These are phyloP conservation scores for Nerophis ophidion DNA, from an alignment of 2,113 vertebrate genomes.

Conservation along the genomic window DNA sequence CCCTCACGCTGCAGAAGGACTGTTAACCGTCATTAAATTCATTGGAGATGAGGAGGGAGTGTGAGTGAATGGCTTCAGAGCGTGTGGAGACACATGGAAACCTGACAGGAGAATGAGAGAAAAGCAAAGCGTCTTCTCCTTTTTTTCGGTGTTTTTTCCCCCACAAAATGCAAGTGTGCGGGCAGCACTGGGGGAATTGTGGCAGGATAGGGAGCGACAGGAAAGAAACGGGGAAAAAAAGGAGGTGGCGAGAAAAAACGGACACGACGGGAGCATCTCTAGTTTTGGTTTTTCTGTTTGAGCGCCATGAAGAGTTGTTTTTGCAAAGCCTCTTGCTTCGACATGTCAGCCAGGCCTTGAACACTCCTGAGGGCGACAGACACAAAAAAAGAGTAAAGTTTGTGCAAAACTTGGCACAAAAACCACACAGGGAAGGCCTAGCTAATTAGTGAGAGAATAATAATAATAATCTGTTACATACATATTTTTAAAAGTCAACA, in stretches of 20 bases:
- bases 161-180: constrained; percentile 59
- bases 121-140: constrained; percentile 66
- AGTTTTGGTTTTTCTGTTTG: constrained; percentile 94
- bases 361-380: constrained; percentile 78
- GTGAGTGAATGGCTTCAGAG: constrained; percentile 53
- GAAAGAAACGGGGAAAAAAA: constrained; percentile 16
- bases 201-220: constrained; percentile 42
- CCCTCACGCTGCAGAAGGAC: constrained; percentile 51
- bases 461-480: too few species aligned
- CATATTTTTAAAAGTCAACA: too few species aligned
- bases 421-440: not conserved
- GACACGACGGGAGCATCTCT: constrained; percentile 56
- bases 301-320: constrained; percentile 90
- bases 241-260: constrained; percentile 15
- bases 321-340: constrained; percentile 93
- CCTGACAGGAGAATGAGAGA: constrained; percentile 27
- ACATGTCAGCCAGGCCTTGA: constrained; percentile 90
- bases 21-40: constrained; percentile 57
- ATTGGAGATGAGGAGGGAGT: constrained; percentile 33
- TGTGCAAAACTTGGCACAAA: not conserved
- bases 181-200: constrained; percentile 56
- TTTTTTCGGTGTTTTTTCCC: constrained; percentile 29
- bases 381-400: constrained; percentile 25
- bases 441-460: too few species aligned
- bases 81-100: constrained; percentile 54